Evolutionary conservation across 2,797 vertebrate species (phyloP).

Genomic region (Micropoecilia bifurca): DNA sequence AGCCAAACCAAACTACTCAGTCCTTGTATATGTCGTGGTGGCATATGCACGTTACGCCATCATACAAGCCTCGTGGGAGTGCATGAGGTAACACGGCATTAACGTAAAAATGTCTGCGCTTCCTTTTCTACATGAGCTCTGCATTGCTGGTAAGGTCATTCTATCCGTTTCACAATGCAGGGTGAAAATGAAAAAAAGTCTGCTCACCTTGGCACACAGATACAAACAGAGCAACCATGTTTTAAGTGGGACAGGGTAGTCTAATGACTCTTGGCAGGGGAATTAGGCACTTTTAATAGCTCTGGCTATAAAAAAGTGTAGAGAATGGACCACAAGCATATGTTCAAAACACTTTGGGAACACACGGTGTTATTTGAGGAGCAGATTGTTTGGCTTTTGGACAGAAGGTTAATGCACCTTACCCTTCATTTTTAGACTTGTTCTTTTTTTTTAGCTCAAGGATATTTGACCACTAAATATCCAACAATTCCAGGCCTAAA

Average conservation of each 20-base stretch:
- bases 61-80: not conserved
- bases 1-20: constrained; percentile 7
- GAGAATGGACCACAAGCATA: constrained; percentile 52
- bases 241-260: constrained; percentile 67
- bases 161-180: constrained; percentile 23
- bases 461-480: constrained; percentile 71
- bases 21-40: not conserved
- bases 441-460: constrained; percentile 60
- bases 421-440: constrained; percentile 48
- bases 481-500: constrained; percentile 59
- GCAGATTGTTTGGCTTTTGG: constrained; percentile 62
- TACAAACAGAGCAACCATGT: constrained; percentile 62
- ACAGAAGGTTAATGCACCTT: constrained; percentile 53
- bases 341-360: constrained; percentile 64
- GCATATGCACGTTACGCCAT: constrained; percentile 27
- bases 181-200: constrained; percentile 31
- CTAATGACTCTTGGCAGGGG: constrained; percentile 71
- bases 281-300: constrained; percentile 75
- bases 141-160: constrained; percentile 55
- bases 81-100: constrained; percentile 28
- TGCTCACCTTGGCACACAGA: constrained; percentile 63
- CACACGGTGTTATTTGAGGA: constrained; percentile 60
- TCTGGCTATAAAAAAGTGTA: constrained; percentile 69
- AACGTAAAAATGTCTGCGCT: constrained; percentile 42
- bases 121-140: constrained; percentile 58